A percentile compares a stretch with the other conserved stretches of the same genome.
These are phyloP conservation scores for Catostomus latipinnis DNA, from an alignment of 2,797 vertebrate genomes.

Conservation along the genomic window DNA sequence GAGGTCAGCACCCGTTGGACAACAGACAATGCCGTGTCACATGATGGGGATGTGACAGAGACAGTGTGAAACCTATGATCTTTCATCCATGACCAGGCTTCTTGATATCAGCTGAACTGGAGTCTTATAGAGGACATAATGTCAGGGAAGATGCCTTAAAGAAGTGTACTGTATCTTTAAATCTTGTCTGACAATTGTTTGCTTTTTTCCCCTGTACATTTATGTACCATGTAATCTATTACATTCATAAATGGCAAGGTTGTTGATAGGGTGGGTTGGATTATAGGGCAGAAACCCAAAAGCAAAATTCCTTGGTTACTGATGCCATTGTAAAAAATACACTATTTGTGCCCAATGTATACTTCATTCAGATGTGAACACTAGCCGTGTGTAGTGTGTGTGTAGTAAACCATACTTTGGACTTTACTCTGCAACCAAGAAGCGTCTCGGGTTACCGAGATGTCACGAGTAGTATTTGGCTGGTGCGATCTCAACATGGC, in stretches of 20 bases:
- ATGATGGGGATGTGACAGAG: slow-evolving; percentile 70
- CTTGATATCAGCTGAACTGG: slow-evolving; percentile 36
- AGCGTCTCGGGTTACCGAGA: no score
- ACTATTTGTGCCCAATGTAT: not conserved
- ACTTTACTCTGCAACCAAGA: no score
- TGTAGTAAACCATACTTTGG: no score
- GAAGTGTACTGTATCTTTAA: no score
- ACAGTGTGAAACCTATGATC: slow-evolving; percentile 75
- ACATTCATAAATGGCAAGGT: not conserved
- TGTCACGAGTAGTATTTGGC: no score
- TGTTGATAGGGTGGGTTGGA: not conserved
- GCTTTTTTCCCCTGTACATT: not conserved
- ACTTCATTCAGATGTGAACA: no score
- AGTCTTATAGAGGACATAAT: slow-evolving; percentile 26
- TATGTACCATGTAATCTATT: not conserved
- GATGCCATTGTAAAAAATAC: not conserved
- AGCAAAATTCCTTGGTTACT: not conserved
- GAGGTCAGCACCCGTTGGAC: slow-evolving; percentile 63
- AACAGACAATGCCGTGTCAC: slow-evolving; percentile 67
- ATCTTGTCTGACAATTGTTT: no score
- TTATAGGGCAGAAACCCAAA: no score
- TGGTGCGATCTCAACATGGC: not conserved
- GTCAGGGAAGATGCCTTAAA: slow-evolving; percentile 13
- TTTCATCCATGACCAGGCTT: slow-evolving; percentile 27
- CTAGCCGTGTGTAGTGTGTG: no score